Percentiles rank a stretch among this genome's conserved stretches.
Conservation (phyloP, 2,797 vertebrate species). For the Ceryle rudis region DNA sequence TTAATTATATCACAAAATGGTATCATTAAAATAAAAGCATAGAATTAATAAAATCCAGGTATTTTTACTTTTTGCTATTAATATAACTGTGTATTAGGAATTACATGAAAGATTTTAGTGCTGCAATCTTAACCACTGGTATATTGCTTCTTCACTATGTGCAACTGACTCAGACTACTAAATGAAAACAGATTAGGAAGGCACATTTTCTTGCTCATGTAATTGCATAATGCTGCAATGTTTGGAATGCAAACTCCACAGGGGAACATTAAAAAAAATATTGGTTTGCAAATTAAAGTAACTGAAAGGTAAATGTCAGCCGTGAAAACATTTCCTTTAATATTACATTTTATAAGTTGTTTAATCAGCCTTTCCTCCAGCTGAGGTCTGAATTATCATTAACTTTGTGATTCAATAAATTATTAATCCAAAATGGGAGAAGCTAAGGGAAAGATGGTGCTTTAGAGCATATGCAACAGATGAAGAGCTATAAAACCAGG, state of each 20-base stretch:
- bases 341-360: background rate
- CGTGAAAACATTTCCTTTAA: slow-evolving; percentile 10
- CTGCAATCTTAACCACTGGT: background rate
- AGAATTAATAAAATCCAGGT: background rate
- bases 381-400: slow-evolving; percentile 9
- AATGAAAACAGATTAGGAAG: slow-evolving; percentile 13
- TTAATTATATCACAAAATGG: background rate
- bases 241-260: slow-evolving; percentile 19
- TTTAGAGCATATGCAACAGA: background rate
- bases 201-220: background rate
- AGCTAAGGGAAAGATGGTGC: background rate
- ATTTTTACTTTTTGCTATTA: background rate
- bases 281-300: slow-evolving; percentile 9
- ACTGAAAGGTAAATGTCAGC: slow-evolving; percentile 9
- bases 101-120: background rate
- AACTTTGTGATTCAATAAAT: background rate
- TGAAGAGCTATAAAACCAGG: background rate
- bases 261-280: slow-evolving; percentile 13
- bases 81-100: background rate
- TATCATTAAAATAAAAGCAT: background rate
- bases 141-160: background rate
- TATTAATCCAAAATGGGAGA: slow-evolving; percentile 22
- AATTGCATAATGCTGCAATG: background rate
- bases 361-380: slow-evolving; percentile 5
- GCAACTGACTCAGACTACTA: background rate